Conservation (phyloP, 2,797 vertebrate species). For the Microchirus variegatus region DNA sequence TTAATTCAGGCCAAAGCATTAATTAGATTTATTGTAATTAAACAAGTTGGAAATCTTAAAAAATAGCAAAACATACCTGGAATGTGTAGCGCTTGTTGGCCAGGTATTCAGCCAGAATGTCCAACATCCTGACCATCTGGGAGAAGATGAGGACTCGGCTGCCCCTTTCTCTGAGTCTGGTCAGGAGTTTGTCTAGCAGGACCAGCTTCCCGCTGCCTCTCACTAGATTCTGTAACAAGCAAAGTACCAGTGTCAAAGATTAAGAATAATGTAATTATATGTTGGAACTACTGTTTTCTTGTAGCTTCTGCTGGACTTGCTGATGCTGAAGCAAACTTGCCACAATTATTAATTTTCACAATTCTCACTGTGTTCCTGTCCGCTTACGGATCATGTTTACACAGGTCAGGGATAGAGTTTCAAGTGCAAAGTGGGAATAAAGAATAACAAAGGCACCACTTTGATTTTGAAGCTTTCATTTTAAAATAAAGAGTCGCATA, state of each 20-base stretch:
- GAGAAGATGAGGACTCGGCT: slow-evolving; percentile 99
- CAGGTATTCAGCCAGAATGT: slow-evolving; percentile 97
- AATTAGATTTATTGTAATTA: too few relatives aligned
- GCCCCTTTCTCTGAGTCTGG: slow-evolving; percentile 91
- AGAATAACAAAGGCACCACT: too few relatives aligned
- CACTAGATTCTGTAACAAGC: slow-evolving; percentile 83
- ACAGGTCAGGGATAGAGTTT: too few relatives aligned
- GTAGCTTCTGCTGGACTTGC: not conserved
- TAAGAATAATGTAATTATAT: not conserved
- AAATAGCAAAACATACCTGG: slow-evolving; percentile 82
- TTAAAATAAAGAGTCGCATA: too few relatives aligned
- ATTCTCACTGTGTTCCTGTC: too few relatives aligned
- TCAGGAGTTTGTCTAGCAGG: slow-evolving; percentile 95
- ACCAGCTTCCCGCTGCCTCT: slow-evolving; percentile 97
- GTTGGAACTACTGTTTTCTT: not conserved
- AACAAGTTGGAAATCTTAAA: not conserved
- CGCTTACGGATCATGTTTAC: too few relatives aligned
- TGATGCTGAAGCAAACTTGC: too few relatives aligned
- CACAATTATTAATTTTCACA: too few relatives aligned
- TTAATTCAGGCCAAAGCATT: too few relatives aligned
- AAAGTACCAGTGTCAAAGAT: not conserved
- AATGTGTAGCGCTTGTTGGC: slow-evolving; percentile 94
- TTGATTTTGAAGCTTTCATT: too few relatives aligned
- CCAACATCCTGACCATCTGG: slow-evolving; percentile 99
- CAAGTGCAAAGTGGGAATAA: too few relatives aligned